Base-by-base conservation (phyloP, 2,797 vertebrate genomes). In the Rousettus madagascariensis region DNA sequence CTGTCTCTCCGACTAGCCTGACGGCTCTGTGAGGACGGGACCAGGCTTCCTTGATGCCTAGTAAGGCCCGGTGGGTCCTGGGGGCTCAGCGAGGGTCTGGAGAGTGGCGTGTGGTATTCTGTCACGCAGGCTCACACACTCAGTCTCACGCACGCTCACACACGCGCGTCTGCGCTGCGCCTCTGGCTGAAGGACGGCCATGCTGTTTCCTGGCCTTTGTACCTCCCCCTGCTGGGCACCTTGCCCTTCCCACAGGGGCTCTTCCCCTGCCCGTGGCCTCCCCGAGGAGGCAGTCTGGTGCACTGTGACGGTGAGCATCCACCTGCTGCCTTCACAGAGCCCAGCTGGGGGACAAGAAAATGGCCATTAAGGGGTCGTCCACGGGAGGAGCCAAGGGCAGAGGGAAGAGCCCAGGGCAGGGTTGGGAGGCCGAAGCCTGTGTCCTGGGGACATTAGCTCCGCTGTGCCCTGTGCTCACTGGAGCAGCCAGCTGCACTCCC, bases 381-480 rank as follows among this genome's bases (percentile, higher is more conserved):
- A 19, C 0, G 55, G 36, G n/a, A 49, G 30, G 41, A 13, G 51
- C 17, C 5, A 7, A 30, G 72, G 3, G 22, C 36, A 26, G 63
- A 0, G 7, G 28, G 41, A 41, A 33, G 33, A 43, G 74, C 65
- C 53, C 3, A 4, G 82, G 72, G 43, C 24, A 1, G 0, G 33
- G 63, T 51, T 41, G 6, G 33, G 38, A 11, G 46, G 66, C 13
- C 3, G 8, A 8, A 61, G 8, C 6, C 0, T 4, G 55, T n/a
- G 1, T 79, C 46, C 55, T 17, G 17, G 28, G 24, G 26, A 11
- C 0, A 7, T 1, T 57, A 19, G 68, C 13, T 30, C 8, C 19
- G 8, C 26, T n/a, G n/a, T 75, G 57, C 57, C n/a, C 9, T 28
- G 7, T 0, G 15, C 0, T 0, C 2, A 8, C 1, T 0, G 0